Percentiles rank a stretch among this genome's conserved stretches.
Evolutionary conservation across 2,888 invertebrate species (phyloP).

Genomic region (Galerucella pusilla): DNA sequence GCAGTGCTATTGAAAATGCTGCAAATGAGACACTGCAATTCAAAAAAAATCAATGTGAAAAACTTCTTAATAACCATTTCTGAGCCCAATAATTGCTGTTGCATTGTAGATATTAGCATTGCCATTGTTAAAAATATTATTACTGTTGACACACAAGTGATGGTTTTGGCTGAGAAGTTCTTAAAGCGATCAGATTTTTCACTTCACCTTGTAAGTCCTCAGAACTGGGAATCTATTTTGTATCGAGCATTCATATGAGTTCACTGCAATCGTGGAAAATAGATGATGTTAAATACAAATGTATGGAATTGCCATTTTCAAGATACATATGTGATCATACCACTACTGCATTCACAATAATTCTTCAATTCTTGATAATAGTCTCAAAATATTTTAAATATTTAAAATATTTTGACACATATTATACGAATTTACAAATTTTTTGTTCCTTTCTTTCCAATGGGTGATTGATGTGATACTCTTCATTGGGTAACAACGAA

Average conservation of each 20-base stretch:
- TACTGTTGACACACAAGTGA: constrained; percentile 13
- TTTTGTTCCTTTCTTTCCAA: too few relatives aligned
- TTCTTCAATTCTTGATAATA: not conserved
- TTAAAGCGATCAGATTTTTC: constrained; percentile 14
- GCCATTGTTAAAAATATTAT: constrained; percentile 21
- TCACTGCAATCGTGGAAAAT: constrained; percentile 21
- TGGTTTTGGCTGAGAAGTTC: constrained; percentile 18
- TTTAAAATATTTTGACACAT: too few relatives aligned
- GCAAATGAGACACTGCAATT: constrained; percentile 6
- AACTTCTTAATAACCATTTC: constrained; percentile 9
- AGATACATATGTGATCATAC: constrained; percentile 25
- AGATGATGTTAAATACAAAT: constrained; percentile 22
- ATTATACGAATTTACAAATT: too few relatives aligned
- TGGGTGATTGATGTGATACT: too few relatives aligned
- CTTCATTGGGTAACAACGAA: too few relatives aligned
- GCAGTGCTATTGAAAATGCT: not conserved
- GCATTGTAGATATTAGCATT: constrained; percentile 10
- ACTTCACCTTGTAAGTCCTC: constrained; percentile 19
- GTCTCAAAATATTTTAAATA: too few relatives aligned
- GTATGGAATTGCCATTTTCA: constrained; percentile 25
- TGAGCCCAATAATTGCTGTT: constrained; percentile 22
- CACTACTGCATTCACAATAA: constrained; percentile 24
- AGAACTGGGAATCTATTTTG: constrained; percentile 22
- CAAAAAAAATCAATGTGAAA: constrained; percentile 8
- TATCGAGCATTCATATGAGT: constrained; percentile 6